A percentile compares a stretch with the other conserved stretches of the same genome.
Evolutionary conservation across 1,140 invertebrate species (phyloP).

Genomic region (Schlechtendalia chinensis): DNA sequence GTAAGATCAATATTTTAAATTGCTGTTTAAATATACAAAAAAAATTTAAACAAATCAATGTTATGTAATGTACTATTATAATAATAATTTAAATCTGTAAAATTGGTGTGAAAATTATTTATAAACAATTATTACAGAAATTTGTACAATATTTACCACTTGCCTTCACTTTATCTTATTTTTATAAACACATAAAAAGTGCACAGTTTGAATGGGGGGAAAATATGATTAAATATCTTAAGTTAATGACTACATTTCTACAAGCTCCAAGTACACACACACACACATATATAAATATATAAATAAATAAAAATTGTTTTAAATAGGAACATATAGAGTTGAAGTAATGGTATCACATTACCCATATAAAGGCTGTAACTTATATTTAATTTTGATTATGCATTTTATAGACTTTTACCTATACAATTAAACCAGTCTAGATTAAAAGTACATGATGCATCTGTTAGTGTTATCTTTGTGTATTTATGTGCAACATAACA

Average conservation of each 20-base stretch:
- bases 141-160: neutral
- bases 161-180: neutral
- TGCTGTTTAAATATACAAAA: no score
- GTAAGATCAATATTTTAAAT: neutral
- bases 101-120: no score
- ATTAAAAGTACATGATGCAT: neutral
- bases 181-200: neutral
- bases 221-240: slow-evolving; percentile 1
- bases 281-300: neutral
- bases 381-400: neutral
- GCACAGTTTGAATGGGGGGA: neutral
- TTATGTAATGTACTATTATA: no score
- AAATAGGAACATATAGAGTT: slow-evolving; percentile 9
- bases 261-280: neutral
- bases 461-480: no score
- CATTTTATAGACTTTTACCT: no score
- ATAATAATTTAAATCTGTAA: no score
- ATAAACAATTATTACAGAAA: no score
- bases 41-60: no score
- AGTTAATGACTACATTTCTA: slow-evolving; percentile 21
- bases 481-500: neutral
- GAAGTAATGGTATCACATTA: slow-evolving; percentile 5
- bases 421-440: neutral
- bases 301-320: neutral
- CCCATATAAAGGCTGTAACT: no score